A percentile compares a stretch with the other conserved stretches of the same genome.
Evolutionary conservation across 2,797 vertebrate genomes (phyloP).

Genomic region (Mycteria americana): DNA sequence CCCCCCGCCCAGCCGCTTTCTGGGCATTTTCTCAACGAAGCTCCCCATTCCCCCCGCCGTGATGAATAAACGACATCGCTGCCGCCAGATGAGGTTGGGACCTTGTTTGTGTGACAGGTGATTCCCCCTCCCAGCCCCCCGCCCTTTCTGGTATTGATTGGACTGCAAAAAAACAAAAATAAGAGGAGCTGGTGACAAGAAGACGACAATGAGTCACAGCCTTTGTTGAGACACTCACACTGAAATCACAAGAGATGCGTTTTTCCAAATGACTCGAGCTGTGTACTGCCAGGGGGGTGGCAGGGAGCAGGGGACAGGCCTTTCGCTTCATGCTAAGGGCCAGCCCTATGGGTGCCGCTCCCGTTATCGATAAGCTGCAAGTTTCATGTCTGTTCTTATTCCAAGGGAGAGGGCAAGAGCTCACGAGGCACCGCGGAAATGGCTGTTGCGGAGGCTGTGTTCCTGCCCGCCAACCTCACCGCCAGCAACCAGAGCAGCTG

Average conservation of each 20-base stretch:
- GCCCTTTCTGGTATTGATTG: neutral
- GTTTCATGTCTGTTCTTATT: conserved; percentile 5
- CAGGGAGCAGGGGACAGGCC: neutral
- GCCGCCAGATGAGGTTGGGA: neutral
- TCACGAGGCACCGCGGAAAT: neutral
- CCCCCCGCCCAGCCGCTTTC: fast-evolving
- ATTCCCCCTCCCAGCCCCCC: neutral
- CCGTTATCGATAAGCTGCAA: neutral
- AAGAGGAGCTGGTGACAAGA: neutral
- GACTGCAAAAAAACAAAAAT: neutral
- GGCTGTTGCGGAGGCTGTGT: neutral
- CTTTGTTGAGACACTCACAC: neutral
- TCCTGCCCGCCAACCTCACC: neutral
- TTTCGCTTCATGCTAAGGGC: neutral
- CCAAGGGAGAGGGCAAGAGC: neutral
- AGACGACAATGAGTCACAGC: conserved; percentile 23
- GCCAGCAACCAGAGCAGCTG: conserved; percentile 71
- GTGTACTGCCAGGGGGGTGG: neutral
- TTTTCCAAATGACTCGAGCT: conserved; percentile 53
- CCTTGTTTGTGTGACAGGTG: neutral
- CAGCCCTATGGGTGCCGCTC: neutral
- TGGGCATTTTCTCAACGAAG: neutral
- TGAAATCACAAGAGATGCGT: conserved; percentile 29
- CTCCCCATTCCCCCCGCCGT: fast-evolving
- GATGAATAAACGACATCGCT: neutral